phyloP scores from a whole-genome alignment of 2,888 invertebrate genomes.

The Blomia tropicalis region DNA sequence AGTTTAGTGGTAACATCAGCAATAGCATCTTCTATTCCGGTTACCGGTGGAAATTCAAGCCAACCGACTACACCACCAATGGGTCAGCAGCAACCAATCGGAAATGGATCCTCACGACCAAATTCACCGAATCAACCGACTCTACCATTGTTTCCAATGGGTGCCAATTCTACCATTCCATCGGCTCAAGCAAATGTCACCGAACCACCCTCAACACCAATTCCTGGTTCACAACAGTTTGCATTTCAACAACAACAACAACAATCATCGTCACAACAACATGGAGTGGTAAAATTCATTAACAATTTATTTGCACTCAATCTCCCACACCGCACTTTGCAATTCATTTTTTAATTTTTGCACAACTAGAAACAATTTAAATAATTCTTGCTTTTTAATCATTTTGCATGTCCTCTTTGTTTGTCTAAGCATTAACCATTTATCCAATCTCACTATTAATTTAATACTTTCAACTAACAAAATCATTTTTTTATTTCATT shows the following conservation, averaged over 20 bases:
- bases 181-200: not conserved
- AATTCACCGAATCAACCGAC: not conserved
- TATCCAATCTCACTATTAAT: too few species aligned
- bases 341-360: too few species aligned
- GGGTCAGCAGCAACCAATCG: not conserved
- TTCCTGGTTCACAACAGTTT: slow-evolving; percentile 3
- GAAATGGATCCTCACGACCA: not conserved
- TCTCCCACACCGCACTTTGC: too few species aligned
- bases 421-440: too few species aligned
- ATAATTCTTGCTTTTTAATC: too few species aligned
- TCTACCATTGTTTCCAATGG: too few species aligned
- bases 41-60: not conserved
- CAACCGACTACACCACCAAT: not conserved
- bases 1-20: too few species aligned
- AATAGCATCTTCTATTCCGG: not conserved
- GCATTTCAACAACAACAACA: slow-evolving; percentile 2
- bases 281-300: slow-evolving; percentile 7
- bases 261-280: not conserved
- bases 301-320: not conserved
- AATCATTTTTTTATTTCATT: too few species aligned
- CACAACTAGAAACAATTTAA: too few species aligned
- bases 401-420: not conserved
- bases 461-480: too few species aligned
- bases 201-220: not conserved
- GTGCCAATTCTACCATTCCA: too few species aligned